Evolutionary conservation across 2,113 vertebrate genomes (phyloP), one percentile per base, ranked within the genome.

Genomic region (Ariopsis seemanni): DNA sequence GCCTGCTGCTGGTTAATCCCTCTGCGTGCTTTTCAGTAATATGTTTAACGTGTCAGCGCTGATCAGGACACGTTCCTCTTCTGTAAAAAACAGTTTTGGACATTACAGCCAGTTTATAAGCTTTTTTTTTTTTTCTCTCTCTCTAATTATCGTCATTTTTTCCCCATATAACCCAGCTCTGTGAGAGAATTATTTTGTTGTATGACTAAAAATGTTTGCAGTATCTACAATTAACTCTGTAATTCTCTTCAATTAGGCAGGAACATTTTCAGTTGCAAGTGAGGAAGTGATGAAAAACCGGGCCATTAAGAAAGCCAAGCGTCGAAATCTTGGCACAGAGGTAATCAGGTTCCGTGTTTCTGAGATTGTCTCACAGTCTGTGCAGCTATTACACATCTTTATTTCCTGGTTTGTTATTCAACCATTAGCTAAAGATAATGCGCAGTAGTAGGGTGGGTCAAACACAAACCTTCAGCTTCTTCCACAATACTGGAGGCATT

Each of bases 231-330:
- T 34, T 60, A 82, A 74, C 65, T 42, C 12, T 84, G 18, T 60
- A 11, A 50, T 74, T 77, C 9, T 77, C 75, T 55, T n/a, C 14
- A 80, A 55, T 7, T 89, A 99, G 98, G 97, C 98, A 60, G 98
- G 98, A 81, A 98, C 94, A 0, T 99, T 99, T 91, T 98, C 95
- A 0, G 78, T 99, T 20, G 98, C 98, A 0, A 98, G 97, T 0
- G 95, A 97, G 10, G 97, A 99, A 81, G 97, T 99, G 83, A 74
- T 99, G 94, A 99, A 97, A 94, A 97, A 93, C 55, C 95, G 98
- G 83, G 92, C 97, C 8, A 98, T 99, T 60, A 99, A 99, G 92
- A 99, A 97, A 88, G 98, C 98, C 12, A 99, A 97, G 86, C 97
- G 98, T 3, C 94, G 98, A 1, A 97, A 94, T 2, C 71, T 91